Conservation (phyloP, 2,888 invertebrate species). For the Caenorhabditis macrosperma region DNA sequence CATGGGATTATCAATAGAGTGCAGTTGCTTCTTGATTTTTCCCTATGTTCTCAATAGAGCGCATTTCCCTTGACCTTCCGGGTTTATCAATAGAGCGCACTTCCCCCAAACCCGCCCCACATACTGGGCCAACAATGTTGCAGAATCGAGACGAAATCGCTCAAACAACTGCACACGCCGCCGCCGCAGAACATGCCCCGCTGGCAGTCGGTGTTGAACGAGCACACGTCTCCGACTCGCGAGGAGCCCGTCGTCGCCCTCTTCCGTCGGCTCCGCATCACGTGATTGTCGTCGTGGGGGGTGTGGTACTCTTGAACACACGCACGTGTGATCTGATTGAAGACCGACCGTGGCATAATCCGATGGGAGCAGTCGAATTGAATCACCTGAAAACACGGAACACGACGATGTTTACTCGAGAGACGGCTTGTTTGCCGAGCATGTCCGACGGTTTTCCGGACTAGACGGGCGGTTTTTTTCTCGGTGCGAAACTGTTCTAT, state of each 20-base stretch:
- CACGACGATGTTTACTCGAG: too few species aligned
- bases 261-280: slow-evolving; percentile 33
- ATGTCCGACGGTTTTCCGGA: too few species aligned
- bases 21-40: too few species aligned
- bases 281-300: slow-evolving; percentile 11
- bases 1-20: too few species aligned
- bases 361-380: slow-evolving; percentile 58
- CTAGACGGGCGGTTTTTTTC: neutral
- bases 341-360: slow-evolving; percentile 63
- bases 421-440: slow-evolving; percentile 34
- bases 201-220: slow-evolving; percentile 78
- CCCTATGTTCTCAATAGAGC: neutral
- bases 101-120: neutral
- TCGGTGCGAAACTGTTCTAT: too few species aligned
- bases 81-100: neutral
- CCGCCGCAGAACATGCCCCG: slow-evolving; percentile 78
- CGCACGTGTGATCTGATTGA: slow-evolving; percentile 66
- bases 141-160: slow-evolving; percentile 75
- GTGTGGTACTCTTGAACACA: slow-evolving; percentile 61
- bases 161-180: slow-evolving; percentile 75
- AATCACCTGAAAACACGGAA: slow-evolving; percentile 47
- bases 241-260: slow-evolving; percentile 63
- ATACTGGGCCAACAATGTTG: slow-evolving; percentile 78
- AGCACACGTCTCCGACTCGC: slow-evolving; percentile 75
- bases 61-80: neutral